These are phyloP conservation scores for Drosophila subpulchrella DNA, from an alignment of 1,140 invertebrate genomes.

Conservation along the genomic window DNA sequence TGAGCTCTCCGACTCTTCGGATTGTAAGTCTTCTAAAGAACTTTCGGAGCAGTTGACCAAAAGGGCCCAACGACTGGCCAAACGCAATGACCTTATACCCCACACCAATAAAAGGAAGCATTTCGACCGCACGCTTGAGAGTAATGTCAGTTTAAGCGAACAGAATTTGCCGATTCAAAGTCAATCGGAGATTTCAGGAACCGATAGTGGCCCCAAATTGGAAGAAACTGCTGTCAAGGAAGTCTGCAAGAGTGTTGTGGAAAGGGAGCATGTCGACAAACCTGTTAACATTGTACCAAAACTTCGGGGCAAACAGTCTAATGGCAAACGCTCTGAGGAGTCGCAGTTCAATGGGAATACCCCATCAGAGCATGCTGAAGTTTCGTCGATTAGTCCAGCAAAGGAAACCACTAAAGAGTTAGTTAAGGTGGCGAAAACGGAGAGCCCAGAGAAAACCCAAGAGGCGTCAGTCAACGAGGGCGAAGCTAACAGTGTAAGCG, in stretches of 20 bases:
- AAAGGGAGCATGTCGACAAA: constrained; percentile 52
- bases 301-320: constrained; percentile 84
- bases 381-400: neutral
- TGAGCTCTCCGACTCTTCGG: constrained; percentile 64
- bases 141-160: constrained; percentile 6
- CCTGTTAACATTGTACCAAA: constrained; percentile 79
- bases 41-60: constrained; percentile 61
- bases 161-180: constrained; percentile 4
- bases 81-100: constrained; percentile 79
- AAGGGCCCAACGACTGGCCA: constrained; percentile 67
- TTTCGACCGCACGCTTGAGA: constrained; percentile 57
- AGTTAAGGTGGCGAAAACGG: neutral
- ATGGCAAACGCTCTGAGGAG: constrained; percentile 64
- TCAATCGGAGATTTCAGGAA: constrained; percentile 4
- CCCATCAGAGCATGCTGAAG: constrained; percentile 11
- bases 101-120: constrained; percentile 77
- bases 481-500: constrained; percentile 44
- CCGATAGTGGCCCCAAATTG: constrained; percentile 8
- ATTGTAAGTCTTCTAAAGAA: constrained; percentile 56
- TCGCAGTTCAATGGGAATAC: constrained; percentile 17
- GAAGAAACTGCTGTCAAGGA: constrained; percentile 22
- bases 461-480: constrained; percentile 15
- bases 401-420: constrained; percentile 25
- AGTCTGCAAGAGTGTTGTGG: constrained; percentile 15
- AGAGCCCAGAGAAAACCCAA: constrained; percentile 6